A percentile compares a stretch with the other conserved stretches of the same genome.
These are phyloP conservation scores for Pseudomyrmex dendroicus DNA, from an alignment of 1,140 invertebrate genomes.

Conservation along the genomic window DNA sequence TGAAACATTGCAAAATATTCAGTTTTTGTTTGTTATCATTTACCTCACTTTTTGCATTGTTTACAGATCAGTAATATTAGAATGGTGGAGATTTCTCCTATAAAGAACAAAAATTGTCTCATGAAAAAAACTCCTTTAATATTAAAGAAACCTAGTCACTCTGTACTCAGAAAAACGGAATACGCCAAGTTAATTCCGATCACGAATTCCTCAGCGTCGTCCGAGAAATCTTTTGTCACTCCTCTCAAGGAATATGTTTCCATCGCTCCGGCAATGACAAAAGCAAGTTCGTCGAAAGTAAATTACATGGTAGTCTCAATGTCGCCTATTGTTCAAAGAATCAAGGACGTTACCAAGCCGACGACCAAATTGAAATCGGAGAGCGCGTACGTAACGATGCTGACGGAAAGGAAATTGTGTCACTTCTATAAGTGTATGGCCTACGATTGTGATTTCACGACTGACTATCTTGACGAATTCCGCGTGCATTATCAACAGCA, in stretches of 20 bases:
- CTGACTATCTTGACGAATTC: conserved; percentile 79
- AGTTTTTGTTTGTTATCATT: conserved; percentile 10
- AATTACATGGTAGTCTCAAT: conserved; percentile 70
- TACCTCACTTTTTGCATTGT: neutral
- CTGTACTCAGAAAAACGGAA: conserved; percentile 54
- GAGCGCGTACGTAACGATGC: conserved; percentile 77
- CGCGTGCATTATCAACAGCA: conserved; percentile 83
- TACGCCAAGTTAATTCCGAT: conserved; percentile 75
- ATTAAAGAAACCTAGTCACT: conserved; percentile 71
- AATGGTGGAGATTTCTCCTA: conserved; percentile 76
- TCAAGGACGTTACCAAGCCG: conserved; percentile 58
- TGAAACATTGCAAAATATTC: neutral
- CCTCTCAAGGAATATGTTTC: conserved; percentile 21
- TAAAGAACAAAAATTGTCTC: conserved; percentile 75
- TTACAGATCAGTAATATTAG: conserved; percentile 77
- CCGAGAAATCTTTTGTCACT: conserved; percentile 1
- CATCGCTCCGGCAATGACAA: conserved; percentile 10
- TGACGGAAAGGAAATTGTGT: conserved; percentile 76
- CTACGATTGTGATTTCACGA: conserved; percentile 84
- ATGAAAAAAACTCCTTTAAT: conserved; percentile 78
- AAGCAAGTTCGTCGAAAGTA: conserved; percentile 18
- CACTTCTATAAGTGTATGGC: conserved; percentile 87
- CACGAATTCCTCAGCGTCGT: conserved; percentile 45
- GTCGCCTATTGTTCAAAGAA: neutral
- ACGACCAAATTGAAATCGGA: conserved; percentile 74